A percentile compares a stretch with the other conserved stretches of the same genome.
phyloP scores from a whole-genome alignment of 2,797 vertebrate genomes.

The Sebastes vulpes region DNA sequence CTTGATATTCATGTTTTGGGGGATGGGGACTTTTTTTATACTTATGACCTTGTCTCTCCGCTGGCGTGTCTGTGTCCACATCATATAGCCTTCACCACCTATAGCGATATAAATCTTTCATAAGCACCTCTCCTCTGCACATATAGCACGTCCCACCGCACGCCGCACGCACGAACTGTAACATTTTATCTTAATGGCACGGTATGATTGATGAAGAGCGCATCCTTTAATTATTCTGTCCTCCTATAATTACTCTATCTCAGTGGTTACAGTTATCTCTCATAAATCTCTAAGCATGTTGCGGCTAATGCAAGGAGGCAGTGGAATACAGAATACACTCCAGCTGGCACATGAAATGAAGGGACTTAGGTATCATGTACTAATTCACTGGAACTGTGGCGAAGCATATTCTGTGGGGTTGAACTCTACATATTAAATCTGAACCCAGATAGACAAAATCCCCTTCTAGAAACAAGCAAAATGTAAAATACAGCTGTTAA shows the following conservation, averaged over 20 bases:
- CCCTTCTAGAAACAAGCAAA: not conserved
- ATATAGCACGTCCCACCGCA: slow-evolving; percentile 14
- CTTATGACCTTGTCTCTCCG: slow-evolving; percentile 27
- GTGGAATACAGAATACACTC: slow-evolving; percentile 1
- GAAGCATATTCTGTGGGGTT: not conserved
- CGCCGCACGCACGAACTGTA: slow-evolving; percentile 1
- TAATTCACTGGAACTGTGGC: slow-evolving; percentile 11
- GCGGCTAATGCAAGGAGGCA: slow-evolving; percentile 6
- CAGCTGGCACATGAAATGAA: not conserved
- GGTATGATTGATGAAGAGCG: slow-evolving; percentile 52
- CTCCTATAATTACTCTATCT: slow-evolving; percentile 58
- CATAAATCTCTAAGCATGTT: slow-evolving; percentile 47
- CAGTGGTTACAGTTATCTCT: slow-evolving; percentile 31
- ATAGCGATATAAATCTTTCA: slow-evolving; percentile 59
- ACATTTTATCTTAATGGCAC: slow-evolving; percentile 40
- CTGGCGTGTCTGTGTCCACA: slow-evolving; percentile 7
- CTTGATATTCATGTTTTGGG: slow-evolving; percentile 1
- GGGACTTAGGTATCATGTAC: not conserved
- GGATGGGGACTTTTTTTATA: not conserved
- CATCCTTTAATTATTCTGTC: slow-evolving; percentile 65
- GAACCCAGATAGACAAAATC: not conserved
- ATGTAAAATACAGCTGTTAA: not conserved
- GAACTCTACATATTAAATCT: not conserved
- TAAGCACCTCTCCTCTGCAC: not conserved
- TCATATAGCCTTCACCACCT: slow-evolving; percentile 18